Evolutionary conservation across 2,113 vertebrate genomes (phyloP), one percentile per base, ranked within the genome.

Genomic region (Prionailurus viverrinus): DNA sequence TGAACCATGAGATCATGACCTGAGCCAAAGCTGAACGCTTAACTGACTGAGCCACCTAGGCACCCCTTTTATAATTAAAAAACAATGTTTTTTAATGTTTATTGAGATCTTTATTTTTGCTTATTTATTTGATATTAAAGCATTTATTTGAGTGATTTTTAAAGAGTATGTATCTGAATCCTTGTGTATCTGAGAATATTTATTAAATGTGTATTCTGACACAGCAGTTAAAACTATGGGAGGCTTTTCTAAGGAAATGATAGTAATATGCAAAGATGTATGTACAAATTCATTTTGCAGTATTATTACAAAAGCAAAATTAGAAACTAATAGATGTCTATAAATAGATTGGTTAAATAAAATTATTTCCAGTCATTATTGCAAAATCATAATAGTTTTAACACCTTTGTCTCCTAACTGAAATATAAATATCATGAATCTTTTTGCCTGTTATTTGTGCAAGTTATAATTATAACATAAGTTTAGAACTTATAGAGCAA

Each of bases 401-500:
- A 94, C 29, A 91, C 23, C 23, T 92, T 39, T 53, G 27, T 90
- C 74, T 96, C 18, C 33, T 89, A 78, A 63, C 71, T 61, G 61
- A 91, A 89, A 83, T 61, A 41, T 48, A 89, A 51, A 4, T 91
- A 73, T 85, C 13, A 94, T 81, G 73, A 83, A 88, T 91, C 53
- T 94, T 96, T 97, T 88, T 79, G 13, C 36, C 61, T 76, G 1
- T 96, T 94, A 63, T n/a, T 95, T 95, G 29, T 83, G 25, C 7
- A 93, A 68, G 31, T 94, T 96, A 9, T 79, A 96, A 61, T 94
- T 96, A 9, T 80, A 96, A 66, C 45, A 94, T 79, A 93, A 89
- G 86, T 58, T 58, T 88, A 84, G 68, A 66, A 29, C 45, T 68
- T 81, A 48, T 15, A 95, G 76, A 88, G 27, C 21, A 78, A 97